Percentiles rank a stretch among this genome's conserved stretches.
Conservation (phyloP, 2,113 vertebrate genomes). For the Zosterops japonicus region DNA sequence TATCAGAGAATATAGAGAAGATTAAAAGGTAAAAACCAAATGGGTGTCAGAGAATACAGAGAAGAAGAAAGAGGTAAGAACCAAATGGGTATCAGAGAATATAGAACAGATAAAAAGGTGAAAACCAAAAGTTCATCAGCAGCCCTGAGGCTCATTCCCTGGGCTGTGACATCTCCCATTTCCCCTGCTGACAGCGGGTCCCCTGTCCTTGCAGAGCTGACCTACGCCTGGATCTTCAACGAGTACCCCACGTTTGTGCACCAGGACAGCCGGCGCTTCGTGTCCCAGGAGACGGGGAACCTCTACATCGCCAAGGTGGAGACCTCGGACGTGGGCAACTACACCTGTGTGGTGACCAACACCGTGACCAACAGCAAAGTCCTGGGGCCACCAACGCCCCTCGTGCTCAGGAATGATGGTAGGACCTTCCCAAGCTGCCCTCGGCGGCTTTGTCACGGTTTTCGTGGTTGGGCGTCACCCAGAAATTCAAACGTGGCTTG, state of each 20-base stretch:
- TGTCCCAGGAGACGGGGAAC: constrained; percentile 95
- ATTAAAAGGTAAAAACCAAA: not conserved
- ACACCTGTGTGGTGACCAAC: constrained; percentile 96
- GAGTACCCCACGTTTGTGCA: constrained; percentile 90
- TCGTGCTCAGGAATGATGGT: constrained; percentile 93
- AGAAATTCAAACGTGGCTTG: not conserved
- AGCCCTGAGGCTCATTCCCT: fast-evolving
- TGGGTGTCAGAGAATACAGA: not conserved
- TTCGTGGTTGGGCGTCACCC: not conserved
- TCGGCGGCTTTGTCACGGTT: fast-evolving
- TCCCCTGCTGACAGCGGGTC: not conserved
- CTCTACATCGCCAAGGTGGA: constrained; percentile 97
- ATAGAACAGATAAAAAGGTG: too few relatives aligned
- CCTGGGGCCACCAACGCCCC: constrained; percentile 89
- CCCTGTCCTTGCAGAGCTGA: constrained; percentile 81
- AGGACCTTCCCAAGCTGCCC: not conserved
- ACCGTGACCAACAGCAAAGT: constrained; percentile 86
- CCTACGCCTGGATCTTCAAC: constrained; percentile 98
- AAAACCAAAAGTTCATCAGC: fast-evolving
- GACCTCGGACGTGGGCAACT: constrained; percentile 91
- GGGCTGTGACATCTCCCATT: fast-evolving
- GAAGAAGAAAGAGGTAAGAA: too few relatives aligned
- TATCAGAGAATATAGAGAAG: not conserved
- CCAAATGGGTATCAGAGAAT: fast-evolving
- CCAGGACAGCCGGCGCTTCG: constrained; percentile 92